phyloP scores from a whole-genome alignment of 1,140 invertebrate species.

The Sitophilus oryzae region DNA sequence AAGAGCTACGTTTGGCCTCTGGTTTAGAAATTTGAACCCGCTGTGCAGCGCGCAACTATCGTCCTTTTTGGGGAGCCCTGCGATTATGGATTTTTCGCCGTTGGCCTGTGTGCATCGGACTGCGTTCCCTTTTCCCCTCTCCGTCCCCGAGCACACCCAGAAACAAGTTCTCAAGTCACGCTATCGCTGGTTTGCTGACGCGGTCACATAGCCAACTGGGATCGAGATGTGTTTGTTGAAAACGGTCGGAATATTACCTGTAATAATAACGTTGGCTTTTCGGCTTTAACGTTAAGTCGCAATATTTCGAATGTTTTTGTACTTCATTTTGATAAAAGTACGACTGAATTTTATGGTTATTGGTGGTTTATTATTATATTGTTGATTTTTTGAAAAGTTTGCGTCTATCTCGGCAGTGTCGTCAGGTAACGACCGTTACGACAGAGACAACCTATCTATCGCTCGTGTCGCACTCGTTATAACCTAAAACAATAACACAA shows the following conservation, averaged over 20 bases:
- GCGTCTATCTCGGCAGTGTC: too few species aligned
- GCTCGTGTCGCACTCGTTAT: too few species aligned
- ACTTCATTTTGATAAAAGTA: neutral
- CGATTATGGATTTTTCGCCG: conserved; percentile 24
- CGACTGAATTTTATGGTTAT: neutral
- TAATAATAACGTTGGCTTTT: conserved; percentile 2
- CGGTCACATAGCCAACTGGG: conserved; percentile 19
- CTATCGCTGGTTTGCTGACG: conserved; percentile 20
- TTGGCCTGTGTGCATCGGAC: conserved; percentile 20
- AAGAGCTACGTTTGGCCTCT: neutral
- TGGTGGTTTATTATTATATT: neutral
- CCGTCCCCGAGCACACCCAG: neutral
- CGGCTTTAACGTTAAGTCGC: too few species aligned
- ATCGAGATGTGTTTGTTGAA: conserved; percentile 14
- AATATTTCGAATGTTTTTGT: too few species aligned
- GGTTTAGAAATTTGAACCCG: neutral
- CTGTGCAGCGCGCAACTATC: too few species aligned
- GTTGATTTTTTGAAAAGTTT: neutral
- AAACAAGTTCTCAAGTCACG: conserved; percentile 18
- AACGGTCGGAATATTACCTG: neutral
- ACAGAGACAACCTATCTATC: too few species aligned
- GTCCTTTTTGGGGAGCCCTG: neutral
- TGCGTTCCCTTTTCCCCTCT: conserved; percentile 7
- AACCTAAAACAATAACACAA: too few species aligned
- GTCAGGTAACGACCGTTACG: too few species aligned